These are phyloP conservation scores for Eretmocerus hayati DNA, from an alignment of 2,888 invertebrate genomes.

Conservation along the genomic window DNA sequence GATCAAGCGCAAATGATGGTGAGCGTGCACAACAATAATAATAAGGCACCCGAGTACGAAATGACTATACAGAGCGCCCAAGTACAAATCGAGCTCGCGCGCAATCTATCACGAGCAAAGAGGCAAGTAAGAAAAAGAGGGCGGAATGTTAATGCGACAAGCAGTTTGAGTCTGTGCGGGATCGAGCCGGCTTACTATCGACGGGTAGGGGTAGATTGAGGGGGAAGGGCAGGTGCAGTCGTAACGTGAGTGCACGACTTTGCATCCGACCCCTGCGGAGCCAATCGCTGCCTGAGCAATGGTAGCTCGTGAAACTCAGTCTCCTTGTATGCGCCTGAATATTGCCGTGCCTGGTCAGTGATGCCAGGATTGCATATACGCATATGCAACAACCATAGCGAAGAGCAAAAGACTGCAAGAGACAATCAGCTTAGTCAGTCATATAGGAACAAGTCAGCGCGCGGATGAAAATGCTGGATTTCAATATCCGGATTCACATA, in stretches of 20 bases:
- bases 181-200: too few species aligned
- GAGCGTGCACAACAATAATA: too few species aligned
- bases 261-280: constrained; percentile 45
- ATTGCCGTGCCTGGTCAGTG: too few species aligned
- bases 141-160: constrained; percentile 44
- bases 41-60: too few species aligned
- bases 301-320: constrained; percentile 33
- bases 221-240: background rate
- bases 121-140: constrained; percentile 30
- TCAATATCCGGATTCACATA: too few species aligned
- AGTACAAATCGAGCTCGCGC: constrained; percentile 16
- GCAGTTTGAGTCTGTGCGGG: constrained; percentile 21
- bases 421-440: background rate
- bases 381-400: background rate
- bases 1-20: too few species aligned
- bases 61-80: too few species aligned
- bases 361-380: background rate
- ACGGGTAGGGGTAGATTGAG: constrained; percentile 28
- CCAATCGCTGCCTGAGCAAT: constrained; percentile 47
- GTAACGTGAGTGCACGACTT: constrained; percentile 28
- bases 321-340: background rate
- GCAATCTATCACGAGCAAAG: constrained; percentile 34
- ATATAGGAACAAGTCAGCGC: background rate
- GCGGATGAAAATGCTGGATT: too few species aligned
- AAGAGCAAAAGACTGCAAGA: too few species aligned